Evolutionary conservation across 2,797 vertebrate genomes (phyloP), one percentile per base, ranked within the genome.

Genomic region (Diplodus sargus): DNA sequence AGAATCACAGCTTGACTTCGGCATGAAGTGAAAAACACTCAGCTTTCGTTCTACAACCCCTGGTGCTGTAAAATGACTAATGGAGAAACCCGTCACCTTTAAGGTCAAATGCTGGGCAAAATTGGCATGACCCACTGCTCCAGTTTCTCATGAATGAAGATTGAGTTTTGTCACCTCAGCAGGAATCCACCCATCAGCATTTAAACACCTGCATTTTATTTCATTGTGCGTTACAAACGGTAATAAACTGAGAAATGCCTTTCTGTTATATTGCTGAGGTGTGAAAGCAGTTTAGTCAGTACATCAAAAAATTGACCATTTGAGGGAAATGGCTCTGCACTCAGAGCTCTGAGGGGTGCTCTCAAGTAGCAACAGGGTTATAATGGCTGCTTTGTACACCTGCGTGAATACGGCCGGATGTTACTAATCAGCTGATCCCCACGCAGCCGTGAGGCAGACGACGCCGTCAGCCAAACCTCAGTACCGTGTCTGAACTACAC

Each of bases 361-460:
- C 30, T 73, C 3, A 34, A 56, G 34, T 11, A 45, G 39, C 16
- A 18, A 20, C 52, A 57, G 17, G 25, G 25, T 51, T 12, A 16
- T 66, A 28, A 12, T 59, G 23, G n/a, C 17, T 1, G 20, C 5
- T 12, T 25, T 52, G 20, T 10, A 43, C 8, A 52, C 54, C 45
- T 13, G 11, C 17, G 25, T 65, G 17, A 42, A 56, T 47, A n/a
- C 54, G 49, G 42, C 5, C 28, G 53, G 30, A 63, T 6, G 1
- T 43, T 16, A 49, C 43, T n/a, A 23, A 74, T 45, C 58, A 69
- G 23, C 30, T 63, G 70, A 67, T 67, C 18, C 10, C 42, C 28
- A 51, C 53, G 16, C 45, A 25, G 43, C 5, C 57, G n/a, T 15
- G 28, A 62, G 66, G 54, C 52, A 25, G 47, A 43, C 63, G 20